These are phyloP conservation scores for Drosophila ustulata DNA, from an alignment of 2,888 invertebrate species.

Conservation along the genomic window DNA sequence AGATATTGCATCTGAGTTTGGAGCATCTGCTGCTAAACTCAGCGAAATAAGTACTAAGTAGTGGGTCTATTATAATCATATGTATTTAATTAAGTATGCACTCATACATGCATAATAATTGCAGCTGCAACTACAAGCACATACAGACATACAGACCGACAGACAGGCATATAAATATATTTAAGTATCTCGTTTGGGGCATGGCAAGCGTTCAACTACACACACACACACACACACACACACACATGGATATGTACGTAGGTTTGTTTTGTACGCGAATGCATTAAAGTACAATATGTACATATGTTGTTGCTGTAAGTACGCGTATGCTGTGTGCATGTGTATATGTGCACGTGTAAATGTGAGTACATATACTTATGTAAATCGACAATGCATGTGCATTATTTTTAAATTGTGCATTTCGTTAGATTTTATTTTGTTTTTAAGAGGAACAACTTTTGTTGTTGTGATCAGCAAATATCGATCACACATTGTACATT, in stretches of 20 bases:
- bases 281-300: constrained; percentile 7
- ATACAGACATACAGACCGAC: constrained; percentile 1
- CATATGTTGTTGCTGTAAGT: constrained; percentile 14
- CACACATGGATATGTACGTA: constrained; percentile 4
- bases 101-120: constrained; percentile 8
- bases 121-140: constrained; percentile 1
- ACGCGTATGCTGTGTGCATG: constrained; percentile 2
- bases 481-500: constrained; percentile 63
- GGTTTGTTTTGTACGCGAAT: constrained; percentile 1
- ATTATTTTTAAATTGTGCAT: constrained; percentile 74
- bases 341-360: constrained; percentile 6
- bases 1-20: background rate
- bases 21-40: constrained; percentile 2
- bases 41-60: constrained; percentile 9
- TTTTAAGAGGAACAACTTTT: constrained; percentile 61
- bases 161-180: constrained; percentile 6
- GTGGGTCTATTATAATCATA: constrained; percentile 12
- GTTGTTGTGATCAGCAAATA: constrained; percentile 78
- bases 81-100: constrained; percentile 22
- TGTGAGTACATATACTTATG: constrained; percentile 24
- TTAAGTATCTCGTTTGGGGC: constrained; percentile 8
- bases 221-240: background rate
- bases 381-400: constrained; percentile 67
- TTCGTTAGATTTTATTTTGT: constrained; percentile 38
- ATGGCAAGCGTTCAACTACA: background rate